Conservation (phyloP, 2,113 vertebrate genomes). For the Sebastes fasciatus region DNA sequence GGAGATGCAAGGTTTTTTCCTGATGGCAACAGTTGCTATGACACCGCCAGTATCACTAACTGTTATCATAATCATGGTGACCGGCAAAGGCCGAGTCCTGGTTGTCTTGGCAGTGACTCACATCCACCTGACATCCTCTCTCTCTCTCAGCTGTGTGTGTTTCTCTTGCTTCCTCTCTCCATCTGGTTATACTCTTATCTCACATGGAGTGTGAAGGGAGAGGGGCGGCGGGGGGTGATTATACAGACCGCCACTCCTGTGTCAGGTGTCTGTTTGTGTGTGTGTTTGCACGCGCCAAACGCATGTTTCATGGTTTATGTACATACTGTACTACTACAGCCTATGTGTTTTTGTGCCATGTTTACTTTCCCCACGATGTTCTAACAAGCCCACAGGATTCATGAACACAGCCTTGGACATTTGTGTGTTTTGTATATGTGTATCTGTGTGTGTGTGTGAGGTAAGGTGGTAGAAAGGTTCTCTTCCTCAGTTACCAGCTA, state of each 20-base stretch:
- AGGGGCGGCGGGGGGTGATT: slow-evolving; percentile 14
- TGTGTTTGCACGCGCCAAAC: slow-evolving; percentile 29
- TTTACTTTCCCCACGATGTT: slow-evolving; percentile 4
- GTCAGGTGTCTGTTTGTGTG: slow-evolving; percentile 58
- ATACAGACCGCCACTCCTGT: slow-evolving; percentile 54
- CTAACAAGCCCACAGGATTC: slow-evolving; percentile 22
- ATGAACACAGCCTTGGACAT: neutral
- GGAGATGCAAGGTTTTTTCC: slow-evolving; percentile 16
- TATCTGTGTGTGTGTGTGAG: slow-evolving; percentile 1
- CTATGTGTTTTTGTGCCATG: neutral
- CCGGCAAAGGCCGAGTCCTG: slow-evolving; percentile 11
- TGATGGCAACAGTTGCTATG: slow-evolving; percentile 51
- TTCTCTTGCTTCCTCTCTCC: slow-evolving; percentile 59
- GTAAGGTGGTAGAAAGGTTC: slow-evolving; percentile 39
- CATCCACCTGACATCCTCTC: slow-evolving; percentile 50
- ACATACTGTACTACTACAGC: neutral
- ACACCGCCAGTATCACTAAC: slow-evolving; percentile 45
- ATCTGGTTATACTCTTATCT: slow-evolving; percentile 75
- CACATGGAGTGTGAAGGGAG: slow-evolving; percentile 39
- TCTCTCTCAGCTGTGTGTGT: slow-evolving; percentile 53
- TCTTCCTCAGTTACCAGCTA: slow-evolving; percentile 42
- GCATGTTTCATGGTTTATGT: slow-evolving; percentile 22
- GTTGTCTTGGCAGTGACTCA: slow-evolving; percentile 53
- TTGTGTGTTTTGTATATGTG: neutral
- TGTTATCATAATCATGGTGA: slow-evolving; percentile 40